Evolutionary conservation across 2,888 invertebrate species (phyloP), one percentile per base, ranked within the genome.

Genomic region (Drosophila dives): DNA sequence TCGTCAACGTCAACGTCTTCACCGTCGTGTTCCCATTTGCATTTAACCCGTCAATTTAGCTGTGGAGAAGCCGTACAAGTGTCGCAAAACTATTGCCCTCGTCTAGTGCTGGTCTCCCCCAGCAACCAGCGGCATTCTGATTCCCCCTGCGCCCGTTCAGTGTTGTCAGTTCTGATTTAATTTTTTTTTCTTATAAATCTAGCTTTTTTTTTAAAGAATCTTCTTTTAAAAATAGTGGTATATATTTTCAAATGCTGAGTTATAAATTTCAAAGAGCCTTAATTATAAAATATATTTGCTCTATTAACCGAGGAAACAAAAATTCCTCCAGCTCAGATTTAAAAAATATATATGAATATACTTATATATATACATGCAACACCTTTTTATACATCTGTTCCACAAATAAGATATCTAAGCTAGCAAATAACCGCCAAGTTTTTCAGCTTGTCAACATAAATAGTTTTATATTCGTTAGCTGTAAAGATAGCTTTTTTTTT

Each of bases 1-100:
- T 12, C 8, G 26, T 56, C 38, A 8, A 26, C n/a, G 55, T 20
- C n/a, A 7, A 15, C 15, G 51, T 15, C 7, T 5, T 7, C 51
- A 33, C 3, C n/a, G 29, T 29, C 7, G n/a, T 29, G 56, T 56
- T 49, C 50, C 29, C 59, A 65, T 42, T 49, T 53, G 40, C 64
- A 74, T 38, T 67, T 67, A 64, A 49, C 34, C 53, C 56, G 56
- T 56, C 60, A 51, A 56, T 64, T 60, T 64, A 59, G 11, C 38
- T 50, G 67, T 51, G 20, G 20, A 42, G 84, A 89, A 90, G 83
- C 89, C 89, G n/a, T 74, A 75, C 26, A 86, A 89, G 71, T 86
- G 81, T 33, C 54, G 56, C 56, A 56, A 56, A 40, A 56, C 42
- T 56, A 68, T 60, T 61, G 66, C 64, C 62, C 60, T 64, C 56